phyloP scores from a whole-genome alignment of 2,113 vertebrate genomes.

The Prochilodus magdalenae region DNA sequence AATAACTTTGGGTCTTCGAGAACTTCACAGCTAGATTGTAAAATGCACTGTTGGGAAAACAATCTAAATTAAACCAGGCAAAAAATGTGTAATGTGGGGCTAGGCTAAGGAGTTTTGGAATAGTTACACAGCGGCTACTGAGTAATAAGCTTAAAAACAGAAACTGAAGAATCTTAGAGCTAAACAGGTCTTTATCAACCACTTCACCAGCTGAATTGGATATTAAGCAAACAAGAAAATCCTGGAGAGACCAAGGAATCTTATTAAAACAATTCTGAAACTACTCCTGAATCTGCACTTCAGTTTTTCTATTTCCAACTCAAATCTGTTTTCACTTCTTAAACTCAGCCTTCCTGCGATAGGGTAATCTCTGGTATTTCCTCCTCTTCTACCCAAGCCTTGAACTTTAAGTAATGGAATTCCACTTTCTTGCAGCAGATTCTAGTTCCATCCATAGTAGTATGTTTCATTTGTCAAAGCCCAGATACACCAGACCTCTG shows the following conservation, averaged over 20 bases:
- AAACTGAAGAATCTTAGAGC: no score
- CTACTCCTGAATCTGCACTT: background rate
- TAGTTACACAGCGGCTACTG: no score
- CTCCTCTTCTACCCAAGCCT: slow-evolving; percentile 50
- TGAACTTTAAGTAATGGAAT: slow-evolving; percentile 36
- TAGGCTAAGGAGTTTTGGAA: no score
- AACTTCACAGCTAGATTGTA: no score
- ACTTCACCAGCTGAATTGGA: background rate
- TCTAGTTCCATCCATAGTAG: slow-evolving; percentile 46
- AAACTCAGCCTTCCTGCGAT: slow-evolving; percentile 63
- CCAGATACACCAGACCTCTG: slow-evolving; percentile 35
- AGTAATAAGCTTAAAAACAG: no score
- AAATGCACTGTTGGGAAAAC: no score
- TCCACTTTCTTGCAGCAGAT: slow-evolving; percentile 37
- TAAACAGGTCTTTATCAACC: background rate
- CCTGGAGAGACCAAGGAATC: background rate
- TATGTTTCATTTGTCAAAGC: slow-evolving; percentile 22
- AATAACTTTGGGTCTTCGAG: no score
- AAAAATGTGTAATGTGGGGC: no score
- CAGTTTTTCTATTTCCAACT: slow-evolving; percentile 54
- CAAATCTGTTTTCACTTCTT: slow-evolving; percentile 56
- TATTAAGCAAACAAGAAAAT: background rate
- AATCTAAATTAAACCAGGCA: no score
- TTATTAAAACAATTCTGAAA: background rate
- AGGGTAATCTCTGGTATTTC: slow-evolving; percentile 74